Evolutionary conservation across 2,797 vertebrate species (phyloP).

Genomic region (Sebastes cheni): DNA sequence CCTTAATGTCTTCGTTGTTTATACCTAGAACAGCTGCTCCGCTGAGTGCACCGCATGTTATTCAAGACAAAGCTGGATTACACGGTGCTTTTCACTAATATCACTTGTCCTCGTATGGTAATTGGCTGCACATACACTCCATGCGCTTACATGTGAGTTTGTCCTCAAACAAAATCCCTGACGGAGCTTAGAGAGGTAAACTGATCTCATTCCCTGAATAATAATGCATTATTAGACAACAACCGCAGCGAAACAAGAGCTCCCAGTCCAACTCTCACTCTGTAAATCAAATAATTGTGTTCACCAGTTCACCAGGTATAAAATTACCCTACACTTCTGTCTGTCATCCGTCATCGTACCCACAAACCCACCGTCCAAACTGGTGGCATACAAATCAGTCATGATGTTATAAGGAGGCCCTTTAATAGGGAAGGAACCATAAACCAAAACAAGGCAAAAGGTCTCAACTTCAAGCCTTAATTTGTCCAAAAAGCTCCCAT

Average conservation of each 20-base stretch:
- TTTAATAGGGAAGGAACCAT: slow-evolving; percentile 50
- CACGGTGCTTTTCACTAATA: slow-evolving; percentile 70
- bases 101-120: slow-evolving; percentile 72
- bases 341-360: slow-evolving; percentile 48
- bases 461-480: slow-evolving; percentile 64
- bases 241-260: slow-evolving; percentile 69
- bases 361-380: slow-evolving; percentile 49
- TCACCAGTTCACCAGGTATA: slow-evolving; percentile 40
- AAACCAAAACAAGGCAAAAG: slow-evolving; percentile 63
- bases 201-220: slow-evolving; percentile 63
- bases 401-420: slow-evolving; percentile 39
- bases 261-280: slow-evolving; percentile 65
- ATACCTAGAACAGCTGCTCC: slow-evolving; percentile 75
- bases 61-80: slow-evolving; percentile 75
- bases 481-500: slow-evolving; percentile 64
- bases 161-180: slow-evolving; percentile 60
- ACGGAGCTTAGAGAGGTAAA: slow-evolving; percentile 60
- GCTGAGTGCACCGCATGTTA: slow-evolving; percentile 59
- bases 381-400: slow-evolving; percentile 52
- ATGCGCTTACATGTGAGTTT: slow-evolving; percentile 71
- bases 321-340: slow-evolving; percentile 65
- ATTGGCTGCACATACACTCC: slow-evolving; percentile 62
- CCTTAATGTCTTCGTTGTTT: slow-evolving; percentile 62
- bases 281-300: slow-evolving; percentile 60
- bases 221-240: slow-evolving; percentile 63